Percentiles rank a stretch among this genome's conserved stretches.
Conservation (phyloP, 2,888 invertebrate species). For the Thumatha senex region DNA sequence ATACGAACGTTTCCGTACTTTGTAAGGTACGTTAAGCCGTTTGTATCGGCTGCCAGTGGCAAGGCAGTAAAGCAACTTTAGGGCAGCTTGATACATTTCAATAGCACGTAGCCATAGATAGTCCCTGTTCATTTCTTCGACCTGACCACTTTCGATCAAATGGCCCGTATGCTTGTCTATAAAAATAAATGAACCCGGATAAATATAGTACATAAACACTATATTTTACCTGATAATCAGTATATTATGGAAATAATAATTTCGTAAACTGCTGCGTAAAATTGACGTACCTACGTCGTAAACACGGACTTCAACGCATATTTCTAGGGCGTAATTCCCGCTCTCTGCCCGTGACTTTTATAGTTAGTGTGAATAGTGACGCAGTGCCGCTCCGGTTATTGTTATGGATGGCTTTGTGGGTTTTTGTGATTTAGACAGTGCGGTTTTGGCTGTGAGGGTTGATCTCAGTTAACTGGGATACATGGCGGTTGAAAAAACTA, state of each 20-base stretch:
- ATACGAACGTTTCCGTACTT: too few species aligned
- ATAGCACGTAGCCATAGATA: too few species aligned
- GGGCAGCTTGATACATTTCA: too few species aligned
- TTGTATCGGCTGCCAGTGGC: too few species aligned
- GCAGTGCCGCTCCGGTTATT: conserved; percentile 23
- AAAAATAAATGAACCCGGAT: too few species aligned
- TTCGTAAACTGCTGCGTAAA: conserved; percentile 7
- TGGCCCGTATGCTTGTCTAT: too few species aligned
- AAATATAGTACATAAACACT: too few species aligned
- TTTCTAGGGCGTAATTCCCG: conserved; percentile 26
- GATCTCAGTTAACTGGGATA: neutral
- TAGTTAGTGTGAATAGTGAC: conserved; percentile 31
- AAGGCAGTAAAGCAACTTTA: too few species aligned
- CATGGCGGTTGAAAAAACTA: neutral
- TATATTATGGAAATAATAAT: conserved; percentile 1
- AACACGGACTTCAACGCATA: conserved; percentile 17
- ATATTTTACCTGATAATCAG: neutral
- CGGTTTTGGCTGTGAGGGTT: neutral
- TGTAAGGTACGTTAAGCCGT: too few species aligned
- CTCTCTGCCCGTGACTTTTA: conserved; percentile 33
- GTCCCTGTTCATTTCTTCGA: too few species aligned
- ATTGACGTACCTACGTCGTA: conserved; percentile 6
- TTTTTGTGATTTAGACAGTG: conserved; percentile 7
- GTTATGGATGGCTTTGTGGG: conserved; percentile 20
- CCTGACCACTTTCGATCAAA: too few species aligned